phyloP scores from a whole-genome alignment of 1,140 invertebrate species.

The Cylas formicarius region DNA sequence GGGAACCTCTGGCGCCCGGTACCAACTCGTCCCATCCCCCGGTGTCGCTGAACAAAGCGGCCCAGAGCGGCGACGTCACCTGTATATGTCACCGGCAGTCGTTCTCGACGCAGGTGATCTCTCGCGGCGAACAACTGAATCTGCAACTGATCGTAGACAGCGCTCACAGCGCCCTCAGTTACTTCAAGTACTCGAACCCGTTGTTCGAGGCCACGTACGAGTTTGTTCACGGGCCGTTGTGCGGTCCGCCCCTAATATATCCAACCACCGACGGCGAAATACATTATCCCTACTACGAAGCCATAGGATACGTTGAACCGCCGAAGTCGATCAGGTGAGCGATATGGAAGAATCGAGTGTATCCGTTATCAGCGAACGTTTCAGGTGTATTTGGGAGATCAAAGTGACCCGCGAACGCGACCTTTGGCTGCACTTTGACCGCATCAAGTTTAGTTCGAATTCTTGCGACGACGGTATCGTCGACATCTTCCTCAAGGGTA shows the following conservation, averaged over 20 bases:
- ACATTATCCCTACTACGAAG: slow-evolving; percentile 77
- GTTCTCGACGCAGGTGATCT: slow-evolving; percentile 56
- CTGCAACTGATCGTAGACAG: slow-evolving; percentile 74
- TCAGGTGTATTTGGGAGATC: slow-evolving; percentile 80
- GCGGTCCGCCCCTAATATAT: slow-evolving; percentile 70
- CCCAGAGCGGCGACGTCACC: slow-evolving; percentile 48
- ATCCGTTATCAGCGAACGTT: background rate
- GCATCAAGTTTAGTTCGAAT: slow-evolving; percentile 71
- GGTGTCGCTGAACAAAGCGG: slow-evolving; percentile 49
- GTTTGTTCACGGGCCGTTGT: slow-evolving; percentile 80
- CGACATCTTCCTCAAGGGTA: slow-evolving; percentile 68
- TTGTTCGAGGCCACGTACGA: slow-evolving; percentile 79
- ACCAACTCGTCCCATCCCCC: slow-evolving; percentile 39
- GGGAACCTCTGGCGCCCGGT: slow-evolving; percentile 55
- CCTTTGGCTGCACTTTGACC: slow-evolving; percentile 79
- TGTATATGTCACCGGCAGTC: slow-evolving; percentile 60
- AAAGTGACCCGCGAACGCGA: slow-evolving; percentile 71
- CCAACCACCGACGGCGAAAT: slow-evolving; percentile 74
- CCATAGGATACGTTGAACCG: slow-evolving; percentile 65
- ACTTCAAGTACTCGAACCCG: slow-evolving; percentile 75
- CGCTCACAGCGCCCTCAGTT: slow-evolving; percentile 71
- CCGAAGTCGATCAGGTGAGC: slow-evolving; percentile 63
- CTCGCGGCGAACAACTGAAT: slow-evolving; percentile 67
- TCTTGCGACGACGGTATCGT: slow-evolving; percentile 77
- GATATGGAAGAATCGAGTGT: background rate